Evolutionary conservation across 2,797 vertebrate genomes (phyloP), one percentile per base, ranked within the genome.

Genomic region (Meriones psammophilus): DNA sequence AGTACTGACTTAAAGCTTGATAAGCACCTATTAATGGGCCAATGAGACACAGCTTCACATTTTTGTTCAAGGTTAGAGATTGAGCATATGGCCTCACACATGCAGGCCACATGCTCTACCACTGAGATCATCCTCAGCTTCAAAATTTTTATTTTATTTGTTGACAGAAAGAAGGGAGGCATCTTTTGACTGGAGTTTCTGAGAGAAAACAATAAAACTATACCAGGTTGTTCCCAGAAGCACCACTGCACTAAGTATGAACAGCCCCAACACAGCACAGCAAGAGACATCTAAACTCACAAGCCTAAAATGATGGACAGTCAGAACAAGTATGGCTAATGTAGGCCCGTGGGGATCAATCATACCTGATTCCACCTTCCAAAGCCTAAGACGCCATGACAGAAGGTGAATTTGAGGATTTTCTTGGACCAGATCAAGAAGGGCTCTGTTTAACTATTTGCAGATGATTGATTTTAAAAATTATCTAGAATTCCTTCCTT

Each of bases 401-500:
- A 92, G 24, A 79, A 95, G 36, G 4, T 13, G 9, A 92, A 80
- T 26, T n/a, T 26, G 17, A 76, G 5, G 17, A 22, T 64, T 64
- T 74, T 92, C 68, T 86, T 94, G 28, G 93, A 86, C 15, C 50
- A 66, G 33, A 15, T 91, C 62, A 60, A 85, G 24, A 7, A 14
- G 3, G 20, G 5, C 93, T 94, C 62, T 89, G 54, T 86, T 73
- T 58, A 81, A 91, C 81, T 66, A 33, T 39, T 89, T 62, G 28
- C 42, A 83, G 76, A 46, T 83, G 39, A 74, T 95, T 87, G 50
- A 80, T 56, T 62, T 68, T 68, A 12, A 42, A 68, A 81, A 79
- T 15, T 30, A 78, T 42, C 50, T 54, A 88, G 36, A 95, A 68
- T 77, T 96, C n/a, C 79, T 94, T 7, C 18, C 46, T 79, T 36